A percentile compares a stretch with the other conserved stretches of the same genome.
Conservation (phyloP, 2,113 vertebrate species). For the Thunnus thynnus region DNA sequence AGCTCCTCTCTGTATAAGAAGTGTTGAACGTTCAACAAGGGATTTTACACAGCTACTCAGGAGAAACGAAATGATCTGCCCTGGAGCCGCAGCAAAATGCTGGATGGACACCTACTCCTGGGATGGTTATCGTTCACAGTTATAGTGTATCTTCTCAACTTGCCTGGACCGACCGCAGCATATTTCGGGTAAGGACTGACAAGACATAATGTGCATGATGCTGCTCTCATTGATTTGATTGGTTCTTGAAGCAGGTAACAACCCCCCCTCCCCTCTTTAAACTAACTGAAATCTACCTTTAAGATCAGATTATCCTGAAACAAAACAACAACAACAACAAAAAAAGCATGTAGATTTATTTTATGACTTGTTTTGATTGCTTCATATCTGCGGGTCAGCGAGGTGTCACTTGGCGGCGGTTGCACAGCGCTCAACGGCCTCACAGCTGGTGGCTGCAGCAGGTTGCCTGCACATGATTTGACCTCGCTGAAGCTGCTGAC, state of each 20-base stretch:
- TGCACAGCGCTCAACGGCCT: conserved; percentile 41
- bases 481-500: conserved; percentile 29
- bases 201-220: conserved; percentile 43
- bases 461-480: conserved; percentile 58
- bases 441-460: conserved; percentile 69
- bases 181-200: conserved; percentile 90
- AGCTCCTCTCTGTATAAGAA: conserved; percentile 86
- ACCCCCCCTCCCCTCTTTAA: not conserved
- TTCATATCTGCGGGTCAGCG: conserved; percentile 34
- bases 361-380: not conserved
- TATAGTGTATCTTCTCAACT: conserved; percentile 87
- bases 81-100: conserved; percentile 94
- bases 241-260: conserved; percentile 44
- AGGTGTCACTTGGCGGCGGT: conserved; percentile 43
- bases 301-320: no score
- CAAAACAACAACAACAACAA: not conserved
- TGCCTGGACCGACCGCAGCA: conserved; percentile 86
- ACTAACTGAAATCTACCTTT: not conserved
- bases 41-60: conserved; percentile 87
- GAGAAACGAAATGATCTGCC: conserved; percentile 93
- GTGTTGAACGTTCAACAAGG: conserved; percentile 79
- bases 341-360: not conserved
- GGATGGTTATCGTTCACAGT: conserved; percentile 91
- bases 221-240: conserved; percentile 72
- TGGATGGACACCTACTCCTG: conserved; percentile 94